Percentiles rank a stretch among this genome's conserved stretches.
These are phyloP conservation scores for Ivindomyrus marchei DNA, from an alignment of 2,113 vertebrate genomes.

Conservation along the genomic window DNA sequence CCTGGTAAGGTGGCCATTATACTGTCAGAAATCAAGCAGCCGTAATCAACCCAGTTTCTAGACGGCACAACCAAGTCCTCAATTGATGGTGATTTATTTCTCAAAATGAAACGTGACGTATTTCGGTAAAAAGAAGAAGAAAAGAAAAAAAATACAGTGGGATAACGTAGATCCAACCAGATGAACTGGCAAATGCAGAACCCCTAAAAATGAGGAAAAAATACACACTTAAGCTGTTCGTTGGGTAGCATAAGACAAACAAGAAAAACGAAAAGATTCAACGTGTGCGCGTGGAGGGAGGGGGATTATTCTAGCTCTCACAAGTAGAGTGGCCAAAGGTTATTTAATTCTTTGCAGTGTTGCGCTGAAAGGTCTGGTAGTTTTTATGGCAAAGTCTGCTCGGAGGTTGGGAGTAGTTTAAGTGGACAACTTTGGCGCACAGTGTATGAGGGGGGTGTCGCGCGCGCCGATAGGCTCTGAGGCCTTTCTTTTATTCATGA, in stretches of 20 bases:
- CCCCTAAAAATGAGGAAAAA: conserved; percentile 9
- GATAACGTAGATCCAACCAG: conserved; percentile 7
- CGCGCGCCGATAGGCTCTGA: conserved; percentile 64
- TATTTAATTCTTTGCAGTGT: conserved; percentile 42
- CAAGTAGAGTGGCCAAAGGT: conserved; percentile 38
- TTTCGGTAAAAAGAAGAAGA: not conserved
- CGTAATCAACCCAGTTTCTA: conserved; percentile 21
- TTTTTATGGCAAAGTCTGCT: conserved; percentile 48
- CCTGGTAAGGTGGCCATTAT: conserved; percentile 69
- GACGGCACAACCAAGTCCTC: conserved; percentile 31
- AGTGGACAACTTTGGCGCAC: conserved; percentile 53
- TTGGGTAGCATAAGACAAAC: conserved; percentile 6
- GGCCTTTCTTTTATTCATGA: conserved; percentile 66
- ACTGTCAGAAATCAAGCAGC: conserved; percentile 26
- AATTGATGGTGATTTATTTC: conserved; percentile 9
- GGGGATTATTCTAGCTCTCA: conserved; percentile 38
- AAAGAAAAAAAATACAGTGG: not conserved
- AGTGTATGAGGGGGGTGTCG: conserved; percentile 43
- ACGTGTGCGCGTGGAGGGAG: conserved; percentile 26
- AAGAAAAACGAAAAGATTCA: conserved; percentile 4
- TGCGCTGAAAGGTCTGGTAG: conserved; percentile 45
- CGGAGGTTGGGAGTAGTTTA: conserved; percentile 58
- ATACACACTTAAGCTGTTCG: not conserved
- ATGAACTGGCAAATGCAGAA: conserved; percentile 2
- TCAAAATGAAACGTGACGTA: not conserved